Conservation (phyloP, 2,113 vertebrate species). For the Rhea americana region DNA sequence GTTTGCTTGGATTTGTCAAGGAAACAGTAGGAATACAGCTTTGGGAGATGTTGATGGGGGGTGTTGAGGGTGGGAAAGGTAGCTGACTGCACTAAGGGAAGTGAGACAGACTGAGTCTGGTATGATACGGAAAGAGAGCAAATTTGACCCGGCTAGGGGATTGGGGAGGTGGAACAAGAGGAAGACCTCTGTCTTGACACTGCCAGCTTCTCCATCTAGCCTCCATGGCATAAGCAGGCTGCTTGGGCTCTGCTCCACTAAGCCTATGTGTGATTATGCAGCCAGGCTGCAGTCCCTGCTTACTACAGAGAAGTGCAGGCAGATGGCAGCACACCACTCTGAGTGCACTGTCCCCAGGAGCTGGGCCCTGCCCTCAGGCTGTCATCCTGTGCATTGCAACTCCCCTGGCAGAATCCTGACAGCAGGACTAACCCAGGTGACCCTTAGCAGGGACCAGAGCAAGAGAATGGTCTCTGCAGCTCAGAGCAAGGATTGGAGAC, state of each 20-base stretch:
- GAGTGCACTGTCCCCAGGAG: neutral
- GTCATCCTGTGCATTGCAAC: neutral
- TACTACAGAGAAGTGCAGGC: neutral
- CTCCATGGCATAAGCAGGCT: neutral
- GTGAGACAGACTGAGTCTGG: accelerated
- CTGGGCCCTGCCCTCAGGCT: neutral
- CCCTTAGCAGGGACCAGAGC: neutral
- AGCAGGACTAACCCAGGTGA: neutral
- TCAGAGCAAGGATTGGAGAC: neutral
- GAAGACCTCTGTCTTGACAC: neutral
- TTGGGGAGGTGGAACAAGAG: neutral
- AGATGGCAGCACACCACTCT: neutral
- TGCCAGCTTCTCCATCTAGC: too few species aligned
- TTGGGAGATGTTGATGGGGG: neutral
- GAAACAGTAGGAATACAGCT: neutral
- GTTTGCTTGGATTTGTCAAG: neutral
- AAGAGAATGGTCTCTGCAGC: neutral
- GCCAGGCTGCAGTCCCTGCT: neutral
- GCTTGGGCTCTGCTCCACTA: neutral
- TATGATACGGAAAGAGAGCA: neutral
- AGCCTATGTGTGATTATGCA: accelerated
- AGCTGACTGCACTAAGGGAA: neutral
- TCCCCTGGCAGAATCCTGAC: neutral
- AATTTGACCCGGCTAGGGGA: neutral
- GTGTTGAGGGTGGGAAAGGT: neutral